A percentile compares a stretch with the other conserved stretches of the same genome.
phyloP scores from a whole-genome alignment of 2,113 vertebrate genomes.

The Phaetusa simplex region DNA sequence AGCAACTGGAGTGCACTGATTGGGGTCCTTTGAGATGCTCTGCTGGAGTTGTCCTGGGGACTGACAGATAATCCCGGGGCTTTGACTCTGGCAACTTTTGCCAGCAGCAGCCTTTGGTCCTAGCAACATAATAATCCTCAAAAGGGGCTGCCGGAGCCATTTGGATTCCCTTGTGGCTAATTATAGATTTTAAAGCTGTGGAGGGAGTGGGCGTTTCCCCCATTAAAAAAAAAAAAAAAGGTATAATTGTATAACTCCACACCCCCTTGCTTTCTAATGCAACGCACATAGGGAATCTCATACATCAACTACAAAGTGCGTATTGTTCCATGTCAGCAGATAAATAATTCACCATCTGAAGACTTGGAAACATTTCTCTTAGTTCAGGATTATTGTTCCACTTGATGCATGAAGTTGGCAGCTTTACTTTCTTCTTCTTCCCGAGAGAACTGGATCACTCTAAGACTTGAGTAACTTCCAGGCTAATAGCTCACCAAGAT shows the following conservation, averaged over 20 bases:
- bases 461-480: slow-evolving; percentile 48
- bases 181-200: slow-evolving; percentile 11
- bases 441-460: slow-evolving; percentile 44
- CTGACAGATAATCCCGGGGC: neutral
- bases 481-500: slow-evolving; percentile 26
- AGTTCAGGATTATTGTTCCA: slow-evolving; percentile 60
- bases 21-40: neutral
- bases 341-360: slow-evolving; percentile 69
- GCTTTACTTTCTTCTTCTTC: slow-evolving; percentile 55
- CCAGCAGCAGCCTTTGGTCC: slow-evolving; percentile 1
- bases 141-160: neutral
- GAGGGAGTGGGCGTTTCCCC: slow-evolving; percentile 1
- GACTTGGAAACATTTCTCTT: slow-evolving; percentile 47
- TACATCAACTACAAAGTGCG: slow-evolving; percentile 26
- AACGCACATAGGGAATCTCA: neutral
- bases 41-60: neutral
- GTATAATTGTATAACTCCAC: neutral
- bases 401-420: slow-evolving; percentile 65
- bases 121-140: neutral
- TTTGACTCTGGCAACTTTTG: neutral
- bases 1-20: neutral
- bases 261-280: slow-evolving; percentile 26
- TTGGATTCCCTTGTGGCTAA: neutral
- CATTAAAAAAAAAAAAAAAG: neutral
- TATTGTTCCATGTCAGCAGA: slow-evolving; percentile 67